These are phyloP conservation scores for Aotus griseimembra DNA, from an alignment of 2,797 vertebrate genomes.

Conservation along the genomic window DNA sequence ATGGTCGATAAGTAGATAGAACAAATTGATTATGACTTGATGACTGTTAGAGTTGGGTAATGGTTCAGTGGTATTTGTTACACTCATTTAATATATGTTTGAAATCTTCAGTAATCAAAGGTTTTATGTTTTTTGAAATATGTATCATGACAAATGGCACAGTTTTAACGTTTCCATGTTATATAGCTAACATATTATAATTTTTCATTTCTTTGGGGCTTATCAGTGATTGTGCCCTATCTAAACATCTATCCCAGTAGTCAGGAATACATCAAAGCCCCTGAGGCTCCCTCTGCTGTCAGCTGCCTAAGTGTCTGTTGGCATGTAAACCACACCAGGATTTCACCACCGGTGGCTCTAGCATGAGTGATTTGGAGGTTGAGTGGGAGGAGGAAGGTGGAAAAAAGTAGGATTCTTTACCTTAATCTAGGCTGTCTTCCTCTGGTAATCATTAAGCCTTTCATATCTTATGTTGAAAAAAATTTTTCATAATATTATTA, in stretches of 20 bases:
- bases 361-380: background rate
- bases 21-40: background rate
- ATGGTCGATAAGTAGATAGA: background rate
- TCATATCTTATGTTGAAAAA: background rate
- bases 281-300: background rate
- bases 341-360: background rate
- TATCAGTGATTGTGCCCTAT: background rate
- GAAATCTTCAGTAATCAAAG: background rate
- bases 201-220: background rate
- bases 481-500: background rate
- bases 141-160: background rate
- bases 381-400: background rate
- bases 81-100: background rate
- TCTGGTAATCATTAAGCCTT: constrained; percentile 9
- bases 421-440: background rate
- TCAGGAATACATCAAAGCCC: background rate
- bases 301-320: background rate
- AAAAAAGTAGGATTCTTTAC: background rate
- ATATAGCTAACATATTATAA: background rate
- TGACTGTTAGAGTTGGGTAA: background rate
- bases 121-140: background rate
- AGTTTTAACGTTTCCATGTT: background rate
- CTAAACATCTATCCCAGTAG: background rate
- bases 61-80: background rate
- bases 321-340: background rate